Conservation (phyloP, 2,113 vertebrate genomes). For the Onychostoma macrolepis region DNA sequence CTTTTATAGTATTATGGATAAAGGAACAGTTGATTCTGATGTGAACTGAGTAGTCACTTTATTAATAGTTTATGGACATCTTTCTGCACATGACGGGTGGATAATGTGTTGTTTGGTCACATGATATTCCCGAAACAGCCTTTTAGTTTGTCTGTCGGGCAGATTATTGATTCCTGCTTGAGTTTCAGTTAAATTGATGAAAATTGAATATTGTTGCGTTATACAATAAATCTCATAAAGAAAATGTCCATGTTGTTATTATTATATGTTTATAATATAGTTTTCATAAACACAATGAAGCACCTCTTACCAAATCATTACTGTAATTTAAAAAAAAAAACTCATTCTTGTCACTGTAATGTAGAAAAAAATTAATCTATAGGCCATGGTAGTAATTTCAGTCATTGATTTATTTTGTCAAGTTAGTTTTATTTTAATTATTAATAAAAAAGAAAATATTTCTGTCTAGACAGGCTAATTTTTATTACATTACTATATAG, state of each 20-base stretch:
- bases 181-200: background rate
- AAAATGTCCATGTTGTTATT: background rate
- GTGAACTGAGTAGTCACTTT: background rate
- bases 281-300: background rate
- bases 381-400: background rate
- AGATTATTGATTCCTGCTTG: background rate
- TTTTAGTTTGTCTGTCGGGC: background rate
- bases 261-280: too few species aligned
- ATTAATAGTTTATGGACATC: slow-evolving; percentile 37
- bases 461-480: background rate
- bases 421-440: background rate
- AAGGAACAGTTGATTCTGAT: background rate
- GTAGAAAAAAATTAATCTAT: background rate
- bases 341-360: background rate
- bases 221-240: background rate
- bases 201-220: background rate
- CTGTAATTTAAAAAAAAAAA: background rate
- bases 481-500: background rate
- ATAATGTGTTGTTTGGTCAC: slow-evolving; percentile 12
- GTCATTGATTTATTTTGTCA: background rate
- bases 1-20: background rate
- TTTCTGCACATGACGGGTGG: background rate
- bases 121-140: background rate
- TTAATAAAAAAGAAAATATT: background rate
- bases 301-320: background rate